phyloP scores from a whole-genome alignment of 2,797 vertebrate species.

The Tragopan temminckii region DNA sequence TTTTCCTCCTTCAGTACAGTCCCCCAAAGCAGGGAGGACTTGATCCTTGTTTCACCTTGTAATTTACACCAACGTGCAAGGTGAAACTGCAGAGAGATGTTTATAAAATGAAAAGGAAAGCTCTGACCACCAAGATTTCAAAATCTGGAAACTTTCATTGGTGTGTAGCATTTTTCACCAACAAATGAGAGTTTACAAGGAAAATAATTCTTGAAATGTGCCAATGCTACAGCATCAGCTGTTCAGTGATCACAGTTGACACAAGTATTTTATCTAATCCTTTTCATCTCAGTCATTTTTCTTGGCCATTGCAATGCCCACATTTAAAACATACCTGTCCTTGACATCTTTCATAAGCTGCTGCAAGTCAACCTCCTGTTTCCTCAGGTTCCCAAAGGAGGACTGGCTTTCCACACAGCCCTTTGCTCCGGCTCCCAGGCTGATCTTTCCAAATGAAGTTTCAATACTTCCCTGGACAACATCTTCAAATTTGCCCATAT shows the following conservation, averaged over 20 bases:
- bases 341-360: slow-evolving; percentile 85
- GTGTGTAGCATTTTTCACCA: neutral
- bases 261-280: neutral
- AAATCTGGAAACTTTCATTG: neutral
- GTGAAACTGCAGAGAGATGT: neutral
- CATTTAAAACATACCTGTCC: slow-evolving; percentile 80
- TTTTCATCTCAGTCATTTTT: neutral
- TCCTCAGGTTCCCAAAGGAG: slow-evolving; percentile 91
- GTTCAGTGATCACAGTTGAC: fast-evolving
- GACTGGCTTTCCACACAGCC: slow-evolving; percentile 86
- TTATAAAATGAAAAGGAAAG: neutral
- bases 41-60: neutral
- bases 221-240: neutral
- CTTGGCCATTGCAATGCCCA: neutral
- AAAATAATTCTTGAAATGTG: neutral
- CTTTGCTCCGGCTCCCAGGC: slow-evolving; percentile 79
- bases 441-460: slow-evolving; percentile 75
- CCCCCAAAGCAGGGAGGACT: neutral
- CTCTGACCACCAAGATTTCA: neutral
- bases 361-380: slow-evolving; percentile 90
- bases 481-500: slow-evolving; percentile 84
- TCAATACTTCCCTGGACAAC: slow-evolving; percentile 77
- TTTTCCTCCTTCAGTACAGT: neutral
- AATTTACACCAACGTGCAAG: neutral
- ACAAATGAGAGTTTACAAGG: neutral